Conservation (phyloP, 2,113 vertebrate genomes). For the Ictalurus furcatus region DNA sequence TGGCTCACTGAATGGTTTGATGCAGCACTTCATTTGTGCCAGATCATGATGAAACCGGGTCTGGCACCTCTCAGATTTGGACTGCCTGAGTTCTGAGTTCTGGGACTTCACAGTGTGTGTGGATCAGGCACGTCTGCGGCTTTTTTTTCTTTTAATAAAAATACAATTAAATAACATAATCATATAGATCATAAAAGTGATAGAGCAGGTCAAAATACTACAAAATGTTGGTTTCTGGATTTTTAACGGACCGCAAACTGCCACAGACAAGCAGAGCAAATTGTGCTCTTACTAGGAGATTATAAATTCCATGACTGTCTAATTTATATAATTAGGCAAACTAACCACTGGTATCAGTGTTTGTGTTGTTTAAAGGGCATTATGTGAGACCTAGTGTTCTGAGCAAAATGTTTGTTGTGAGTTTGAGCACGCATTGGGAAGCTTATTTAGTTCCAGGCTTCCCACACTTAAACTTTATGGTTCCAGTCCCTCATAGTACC, state of each 20-base stretch:
- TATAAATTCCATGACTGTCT: background rate
- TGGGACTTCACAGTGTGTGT: background rate
- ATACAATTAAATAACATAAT: background rate
- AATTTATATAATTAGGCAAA: background rate
- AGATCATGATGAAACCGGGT: background rate
- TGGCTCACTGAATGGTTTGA: background rate
- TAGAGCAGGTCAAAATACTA: background rate
- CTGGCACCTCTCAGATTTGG: background rate
- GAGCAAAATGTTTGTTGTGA: background rate
- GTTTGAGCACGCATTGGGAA: background rate
- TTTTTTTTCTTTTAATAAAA: too few relatives aligned
- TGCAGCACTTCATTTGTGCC: too few relatives aligned
- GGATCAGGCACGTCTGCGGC: too few relatives aligned
- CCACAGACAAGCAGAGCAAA: background rate
- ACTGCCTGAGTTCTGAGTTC: background rate
- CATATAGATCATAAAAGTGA: background rate
- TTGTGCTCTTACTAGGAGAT: background rate
- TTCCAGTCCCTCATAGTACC: background rate
- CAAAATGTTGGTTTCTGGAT: background rate
- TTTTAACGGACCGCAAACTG: background rate
- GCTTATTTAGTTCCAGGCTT: background rate
- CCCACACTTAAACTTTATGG: background rate
- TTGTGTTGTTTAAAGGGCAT: background rate
- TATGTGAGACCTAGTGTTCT: background rate
- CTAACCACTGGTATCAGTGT: background rate